phyloP scores from a whole-genome alignment of 2,113 vertebrate species.

The Aegotheles bennettii region DNA sequence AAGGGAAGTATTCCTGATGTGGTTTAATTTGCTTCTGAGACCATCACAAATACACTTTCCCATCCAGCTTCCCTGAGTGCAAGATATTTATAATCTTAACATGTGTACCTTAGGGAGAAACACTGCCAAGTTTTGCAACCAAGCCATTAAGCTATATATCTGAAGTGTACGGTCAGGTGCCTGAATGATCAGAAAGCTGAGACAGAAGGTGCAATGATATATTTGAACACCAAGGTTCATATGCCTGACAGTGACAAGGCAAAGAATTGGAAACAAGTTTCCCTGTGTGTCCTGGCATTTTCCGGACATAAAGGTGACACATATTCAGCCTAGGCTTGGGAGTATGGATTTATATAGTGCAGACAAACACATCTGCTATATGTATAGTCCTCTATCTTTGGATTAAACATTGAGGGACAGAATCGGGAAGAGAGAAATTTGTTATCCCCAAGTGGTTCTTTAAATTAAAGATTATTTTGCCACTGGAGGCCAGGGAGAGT shows the following conservation, averaged over 20 bases:
- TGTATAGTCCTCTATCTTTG: neutral
- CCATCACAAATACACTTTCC: neutral
- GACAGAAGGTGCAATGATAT: constrained; percentile 32
- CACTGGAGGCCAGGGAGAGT: neutral
- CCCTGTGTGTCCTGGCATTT: constrained; percentile 39
- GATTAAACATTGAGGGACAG: neutral
- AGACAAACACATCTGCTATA: constrained; percentile 60
- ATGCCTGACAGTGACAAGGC: neutral
- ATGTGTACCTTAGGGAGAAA: neutral
- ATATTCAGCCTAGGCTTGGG: neutral
- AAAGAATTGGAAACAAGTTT: neutral
- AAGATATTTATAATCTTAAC: neutral
- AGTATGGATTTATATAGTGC: constrained; percentile 54
- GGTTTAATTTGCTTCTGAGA: neutral
- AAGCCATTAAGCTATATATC: neutral
- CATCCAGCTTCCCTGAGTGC: neutral
- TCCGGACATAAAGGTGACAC: constrained; percentile 44
- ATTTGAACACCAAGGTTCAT: neutral
- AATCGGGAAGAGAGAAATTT: neutral
- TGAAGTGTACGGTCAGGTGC: neutral
- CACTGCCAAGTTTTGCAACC: neutral
- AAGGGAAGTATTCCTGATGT: neutral
- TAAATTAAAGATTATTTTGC: neutral
- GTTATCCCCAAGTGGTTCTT: neutral
- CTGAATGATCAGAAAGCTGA: neutral